A percentile compares a stretch with the other conserved stretches of the same genome.
Conservation (phyloP, 2,888 invertebrate genomes). For the Anaspis maculata region DNA sequence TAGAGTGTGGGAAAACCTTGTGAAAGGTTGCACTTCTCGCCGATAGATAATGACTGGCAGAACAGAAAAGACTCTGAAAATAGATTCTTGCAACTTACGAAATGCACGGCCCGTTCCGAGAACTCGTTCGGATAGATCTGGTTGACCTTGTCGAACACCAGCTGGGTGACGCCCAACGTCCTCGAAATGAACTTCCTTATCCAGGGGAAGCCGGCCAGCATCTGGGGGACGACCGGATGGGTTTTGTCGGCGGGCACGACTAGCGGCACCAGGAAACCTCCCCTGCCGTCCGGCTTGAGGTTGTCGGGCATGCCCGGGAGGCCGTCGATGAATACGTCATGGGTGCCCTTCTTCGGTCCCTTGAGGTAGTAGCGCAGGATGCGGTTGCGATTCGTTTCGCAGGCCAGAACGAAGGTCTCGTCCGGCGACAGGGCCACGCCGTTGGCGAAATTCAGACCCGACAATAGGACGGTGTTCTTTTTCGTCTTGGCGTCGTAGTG, state of each 20-base stretch:
- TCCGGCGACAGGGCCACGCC: slow-evolving; percentile 76
- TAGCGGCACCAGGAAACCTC: slow-evolving; percentile 59
- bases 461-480: slow-evolving; percentile 64
- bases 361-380: slow-evolving; percentile 71
- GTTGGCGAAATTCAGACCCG: slow-evolving; percentile 78
- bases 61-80: no score
- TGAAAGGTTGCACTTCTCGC: no score
- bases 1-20: no score
- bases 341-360: slow-evolving; percentile 71
- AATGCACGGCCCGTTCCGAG: slow-evolving; percentile 53
- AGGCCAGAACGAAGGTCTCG: slow-evolving; percentile 71
- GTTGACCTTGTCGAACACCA: slow-evolving; percentile 56
- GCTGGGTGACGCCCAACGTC: slow-evolving; percentile 50
- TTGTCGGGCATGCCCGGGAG: slow-evolving; percentile 73
- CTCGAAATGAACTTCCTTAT: slow-evolving; percentile 59
- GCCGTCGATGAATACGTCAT: slow-evolving; percentile 73
- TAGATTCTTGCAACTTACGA: no score
- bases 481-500: slow-evolving; percentile 73
- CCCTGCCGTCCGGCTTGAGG: slow-evolving; percentile 45
- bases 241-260: slow-evolving; percentile 47
- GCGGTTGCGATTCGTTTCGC: slow-evolving; percentile 60
- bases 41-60: no score
- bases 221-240: slow-evolving; percentile 48
- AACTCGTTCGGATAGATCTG: slow-evolving; percentile 57
- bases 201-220: slow-evolving; percentile 54